These are phyloP conservation scores for Buphagus erythrorhynchus DNA, from an alignment of 2,797 vertebrate genomes.

Conservation along the genomic window DNA sequence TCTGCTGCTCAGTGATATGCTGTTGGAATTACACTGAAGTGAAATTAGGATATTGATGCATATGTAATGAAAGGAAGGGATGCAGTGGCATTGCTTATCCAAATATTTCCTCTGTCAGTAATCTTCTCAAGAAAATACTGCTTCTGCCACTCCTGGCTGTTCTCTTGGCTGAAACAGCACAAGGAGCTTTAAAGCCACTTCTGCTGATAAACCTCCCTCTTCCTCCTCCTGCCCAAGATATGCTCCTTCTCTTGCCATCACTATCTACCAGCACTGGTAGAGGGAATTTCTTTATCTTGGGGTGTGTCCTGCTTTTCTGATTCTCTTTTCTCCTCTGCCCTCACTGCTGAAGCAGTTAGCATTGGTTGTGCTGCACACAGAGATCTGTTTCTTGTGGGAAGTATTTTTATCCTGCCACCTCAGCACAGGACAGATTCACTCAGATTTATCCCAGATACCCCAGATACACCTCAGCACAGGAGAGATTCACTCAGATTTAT, in stretches of 20 bases:
- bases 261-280: background rate
- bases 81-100: background rate
- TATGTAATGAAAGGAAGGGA: background rate
- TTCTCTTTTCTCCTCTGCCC: background rate
- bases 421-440: rapidly evolving
- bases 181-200: background rate
- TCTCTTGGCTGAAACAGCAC: background rate
- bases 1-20: background rate
- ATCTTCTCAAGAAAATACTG: background rate
- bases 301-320: background rate
- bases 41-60: background rate
- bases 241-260: background rate
- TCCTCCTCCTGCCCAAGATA: background rate
- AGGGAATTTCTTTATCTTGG: background rate
- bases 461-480: rapidly evolving
- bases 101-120: background rate
- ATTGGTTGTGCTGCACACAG: background rate
- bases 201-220: background rate
- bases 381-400: background rate
- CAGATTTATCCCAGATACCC: background rate
- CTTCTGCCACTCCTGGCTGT: background rate
- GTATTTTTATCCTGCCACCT: background rate
- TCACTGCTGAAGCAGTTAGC: background rate
- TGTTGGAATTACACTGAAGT: background rate
- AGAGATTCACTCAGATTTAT: background rate